phyloP scores from a whole-genome alignment of 2,888 invertebrate genomes.

The Panopea generosa region DNA sequence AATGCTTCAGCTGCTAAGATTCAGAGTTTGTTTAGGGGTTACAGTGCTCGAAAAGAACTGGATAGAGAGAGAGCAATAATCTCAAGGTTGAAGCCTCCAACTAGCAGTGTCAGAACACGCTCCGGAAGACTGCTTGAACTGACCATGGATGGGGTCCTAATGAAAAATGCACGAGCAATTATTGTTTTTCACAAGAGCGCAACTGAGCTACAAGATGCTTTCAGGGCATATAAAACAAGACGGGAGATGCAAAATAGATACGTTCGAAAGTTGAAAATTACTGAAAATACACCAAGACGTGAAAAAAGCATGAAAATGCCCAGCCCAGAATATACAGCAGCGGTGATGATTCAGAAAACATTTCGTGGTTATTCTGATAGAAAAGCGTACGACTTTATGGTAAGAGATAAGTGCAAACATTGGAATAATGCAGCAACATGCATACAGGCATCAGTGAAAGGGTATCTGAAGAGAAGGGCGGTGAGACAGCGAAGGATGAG shows the following conservation, averaged over 20 bases:
- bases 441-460: conserved; percentile 48
- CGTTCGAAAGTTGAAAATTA: conserved; percentile 22
- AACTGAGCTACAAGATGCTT: conserved; percentile 49
- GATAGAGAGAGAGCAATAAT: conserved; percentile 36
- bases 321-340: conserved; percentile 38
- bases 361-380: conserved; percentile 55
- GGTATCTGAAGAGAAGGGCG: conserved; percentile 27
- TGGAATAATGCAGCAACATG: conserved; percentile 25
- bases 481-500: conserved; percentile 18
- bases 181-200: conserved; percentile 53
- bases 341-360: conserved; percentile 51
- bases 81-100: conserved; percentile 44
- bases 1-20: conserved; percentile 47
- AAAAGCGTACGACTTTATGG: conserved; percentile 23
- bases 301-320: conserved; percentile 18
- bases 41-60: conserved; percentile 32
- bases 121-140: conserved; percentile 40
- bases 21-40: conserved; percentile 54
- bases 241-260: conserved; percentile 32
- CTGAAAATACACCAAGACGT: conserved; percentile 37
- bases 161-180: conserved; percentile 49
- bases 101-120: conserved; percentile 37
- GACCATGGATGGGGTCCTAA: conserved; percentile 42
- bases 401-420: conserved; percentile 16
- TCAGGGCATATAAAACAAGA: conserved; percentile 39